phyloP scores from a whole-genome alignment of 2,113 vertebrate species.

The Mastomys natalensis region DNA sequence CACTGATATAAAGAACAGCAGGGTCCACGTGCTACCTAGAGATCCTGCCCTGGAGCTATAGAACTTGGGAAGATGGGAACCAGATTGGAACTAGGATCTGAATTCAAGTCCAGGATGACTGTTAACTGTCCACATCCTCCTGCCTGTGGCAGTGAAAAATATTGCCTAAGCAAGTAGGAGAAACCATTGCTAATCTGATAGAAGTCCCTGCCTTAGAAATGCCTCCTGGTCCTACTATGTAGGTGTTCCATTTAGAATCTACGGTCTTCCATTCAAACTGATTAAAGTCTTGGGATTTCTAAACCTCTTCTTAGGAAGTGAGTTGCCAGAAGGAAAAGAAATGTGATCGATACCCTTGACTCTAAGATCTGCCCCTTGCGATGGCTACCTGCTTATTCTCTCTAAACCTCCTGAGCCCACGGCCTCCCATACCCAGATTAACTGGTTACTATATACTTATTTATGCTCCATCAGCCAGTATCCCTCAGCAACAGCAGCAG shows the following conservation, averaged over 20 bases:
- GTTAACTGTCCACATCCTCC: background rate
- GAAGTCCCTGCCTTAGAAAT: background rate
- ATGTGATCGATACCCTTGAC: background rate
- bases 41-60: background rate
- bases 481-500: conserved; percentile 58
- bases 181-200: background rate
- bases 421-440: conserved; percentile 22
- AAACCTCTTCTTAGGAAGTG: background rate
- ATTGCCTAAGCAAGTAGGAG: background rate
- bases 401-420: background rate
- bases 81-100: background rate
- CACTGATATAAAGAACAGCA: background rate
- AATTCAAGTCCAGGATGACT: background rate
- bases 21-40: background rate
- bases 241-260: conserved; percentile 1
- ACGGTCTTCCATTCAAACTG: background rate
- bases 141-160: background rate
- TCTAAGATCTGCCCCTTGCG: background rate
- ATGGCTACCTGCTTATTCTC: conserved; percentile 3
- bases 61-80: background rate
- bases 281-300: conserved; percentile 30
- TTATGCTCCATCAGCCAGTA: conserved; percentile 61
- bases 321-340: conserved; percentile 35
- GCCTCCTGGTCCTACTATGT: fast-evolving
- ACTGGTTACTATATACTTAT: conserved; percentile 31